Percentiles rank a stretch among this genome's conserved stretches.
phyloP scores from a whole-genome alignment of 1,140 invertebrate species.

The Scaptomyza hsui region DNA sequence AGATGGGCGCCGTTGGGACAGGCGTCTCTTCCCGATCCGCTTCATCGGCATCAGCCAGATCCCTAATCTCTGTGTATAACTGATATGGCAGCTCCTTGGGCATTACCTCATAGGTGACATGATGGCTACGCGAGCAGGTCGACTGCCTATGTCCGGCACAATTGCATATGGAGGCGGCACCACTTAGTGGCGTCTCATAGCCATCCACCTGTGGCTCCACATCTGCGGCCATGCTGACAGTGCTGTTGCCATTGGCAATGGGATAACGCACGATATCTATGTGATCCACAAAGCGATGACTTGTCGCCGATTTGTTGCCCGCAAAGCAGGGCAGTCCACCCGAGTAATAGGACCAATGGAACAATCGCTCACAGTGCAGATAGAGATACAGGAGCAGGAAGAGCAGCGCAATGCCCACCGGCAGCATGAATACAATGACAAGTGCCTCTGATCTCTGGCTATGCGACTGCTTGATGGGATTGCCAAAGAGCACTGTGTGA shows the following conservation, averaged over 20 bases:
- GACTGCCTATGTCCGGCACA: slow-evolving; percentile 54
- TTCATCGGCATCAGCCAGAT: slow-evolving; percentile 21
- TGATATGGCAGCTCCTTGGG: slow-evolving; percentile 65
- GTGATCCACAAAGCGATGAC: slow-evolving; percentile 64
- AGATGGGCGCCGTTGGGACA: slow-evolving; percentile 53
- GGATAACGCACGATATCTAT: slow-evolving; percentile 77
- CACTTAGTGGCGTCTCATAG: slow-evolving; percentile 75
- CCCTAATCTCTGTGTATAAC: slow-evolving; percentile 75
- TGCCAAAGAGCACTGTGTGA: slow-evolving; percentile 69
- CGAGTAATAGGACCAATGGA: slow-evolving; percentile 74
- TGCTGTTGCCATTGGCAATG: slow-evolving; percentile 51
- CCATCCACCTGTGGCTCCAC: slow-evolving; percentile 51
- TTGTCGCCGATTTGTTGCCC: slow-evolving; percentile 31
- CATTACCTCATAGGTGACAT: slow-evolving; percentile 73
- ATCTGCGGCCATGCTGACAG: slow-evolving; percentile 18
- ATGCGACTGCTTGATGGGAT: slow-evolving; percentile 61
- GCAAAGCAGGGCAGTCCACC: slow-evolving; percentile 57
- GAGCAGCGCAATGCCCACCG: slow-evolving; percentile 70
- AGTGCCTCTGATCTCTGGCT: slow-evolving; percentile 70
- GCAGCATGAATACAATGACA: slow-evolving; percentile 78
- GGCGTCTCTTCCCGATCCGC: background rate
- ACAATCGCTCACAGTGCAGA: slow-evolving; percentile 76
- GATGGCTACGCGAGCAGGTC: slow-evolving; percentile 56
- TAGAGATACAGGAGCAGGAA: slow-evolving; percentile 76
- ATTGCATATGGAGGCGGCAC: slow-evolving; percentile 68